Percentiles rank a stretch among this genome's conserved stretches.
Conservation (phyloP, 2,888 invertebrate genomes). For the Bombylius discolor region DNA sequence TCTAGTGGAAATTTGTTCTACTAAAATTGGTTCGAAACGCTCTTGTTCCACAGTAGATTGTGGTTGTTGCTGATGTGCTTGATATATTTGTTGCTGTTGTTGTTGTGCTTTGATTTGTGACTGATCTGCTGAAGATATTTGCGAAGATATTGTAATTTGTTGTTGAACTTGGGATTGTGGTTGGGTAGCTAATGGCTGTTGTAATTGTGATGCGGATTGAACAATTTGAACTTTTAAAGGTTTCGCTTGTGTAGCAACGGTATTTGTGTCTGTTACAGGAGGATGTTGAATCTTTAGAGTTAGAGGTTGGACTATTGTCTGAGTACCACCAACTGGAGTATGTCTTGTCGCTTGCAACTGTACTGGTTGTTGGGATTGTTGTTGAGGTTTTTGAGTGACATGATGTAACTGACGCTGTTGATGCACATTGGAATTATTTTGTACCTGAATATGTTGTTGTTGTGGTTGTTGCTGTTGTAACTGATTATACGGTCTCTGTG, state of each 20-base stretch:
- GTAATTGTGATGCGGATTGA: constrained; percentile 2
- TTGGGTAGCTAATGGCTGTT: background rate
- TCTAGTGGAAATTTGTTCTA: background rate
- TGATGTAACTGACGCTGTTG: constrained; percentile 4
- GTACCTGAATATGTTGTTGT: background rate
- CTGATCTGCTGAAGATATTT: background rate
- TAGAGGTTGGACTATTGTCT: background rate
- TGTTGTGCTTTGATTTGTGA: background rate
- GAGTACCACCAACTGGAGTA: background rate
- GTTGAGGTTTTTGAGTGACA: background rate
- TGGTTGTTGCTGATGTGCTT: background rate
- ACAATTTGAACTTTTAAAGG: constrained; percentile 5
- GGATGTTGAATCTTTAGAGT: background rate
- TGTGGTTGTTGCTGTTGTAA: background rate
- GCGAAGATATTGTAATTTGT: background rate
- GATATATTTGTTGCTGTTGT: background rate
- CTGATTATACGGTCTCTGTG: background rate
- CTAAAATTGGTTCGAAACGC: background rate
- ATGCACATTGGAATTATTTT: background rate
- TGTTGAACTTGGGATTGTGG: background rate
- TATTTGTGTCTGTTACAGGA: background rate
- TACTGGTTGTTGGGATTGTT: background rate
- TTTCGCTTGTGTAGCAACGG: background rate
- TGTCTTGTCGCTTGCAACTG: background rate
- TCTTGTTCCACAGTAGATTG: constrained; percentile 1